Evolutionary conservation across 2,888 invertebrate genomes (phyloP).

Genomic region (Platycheirus rosarum): DNA sequence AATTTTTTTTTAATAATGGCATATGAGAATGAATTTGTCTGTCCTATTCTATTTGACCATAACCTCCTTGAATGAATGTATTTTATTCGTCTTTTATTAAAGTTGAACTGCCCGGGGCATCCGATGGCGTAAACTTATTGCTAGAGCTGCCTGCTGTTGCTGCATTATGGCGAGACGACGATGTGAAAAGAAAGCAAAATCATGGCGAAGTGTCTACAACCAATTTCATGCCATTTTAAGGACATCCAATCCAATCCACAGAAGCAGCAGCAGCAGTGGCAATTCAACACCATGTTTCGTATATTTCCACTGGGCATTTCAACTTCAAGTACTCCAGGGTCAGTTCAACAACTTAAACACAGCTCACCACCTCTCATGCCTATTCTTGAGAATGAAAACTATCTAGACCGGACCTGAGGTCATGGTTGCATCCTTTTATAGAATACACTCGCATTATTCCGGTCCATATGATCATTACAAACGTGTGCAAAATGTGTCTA

Average conservation of each 20-base stretch:
- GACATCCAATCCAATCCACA: constrained; percentile 28
- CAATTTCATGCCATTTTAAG: constrained; percentile 22
- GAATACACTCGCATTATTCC: constrained; percentile 13
- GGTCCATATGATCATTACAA: constrained; percentile 24
- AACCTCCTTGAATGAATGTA: not conserved
- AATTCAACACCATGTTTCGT: constrained; percentile 40
- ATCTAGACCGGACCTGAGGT: constrained; percentile 41
- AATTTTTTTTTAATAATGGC: not conserved
- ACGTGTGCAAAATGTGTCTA: constrained; percentile 24
- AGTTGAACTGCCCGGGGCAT: constrained; percentile 26
- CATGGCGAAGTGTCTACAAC: not conserved
- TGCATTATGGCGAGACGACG: constrained; percentile 47
- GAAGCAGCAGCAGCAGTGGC: constrained; percentile 15
- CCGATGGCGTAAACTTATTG: constrained; percentile 46
- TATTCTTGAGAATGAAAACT: constrained; percentile 5
- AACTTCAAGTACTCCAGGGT: constrained; percentile 45
- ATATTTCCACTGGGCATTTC: constrained; percentile 44
- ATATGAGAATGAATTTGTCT: not conserved
- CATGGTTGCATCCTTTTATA: constrained; percentile 65
- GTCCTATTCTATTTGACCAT: not conserved
- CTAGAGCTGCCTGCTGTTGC: not conserved
- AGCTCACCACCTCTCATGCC: constrained; percentile 11
- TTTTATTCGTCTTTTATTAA: constrained; percentile 9
- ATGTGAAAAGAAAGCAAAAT: constrained; percentile 41
- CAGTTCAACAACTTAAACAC: constrained; percentile 1